Conservation (phyloP, 2,888 invertebrate genomes). For the Hesperia comma region DNA sequence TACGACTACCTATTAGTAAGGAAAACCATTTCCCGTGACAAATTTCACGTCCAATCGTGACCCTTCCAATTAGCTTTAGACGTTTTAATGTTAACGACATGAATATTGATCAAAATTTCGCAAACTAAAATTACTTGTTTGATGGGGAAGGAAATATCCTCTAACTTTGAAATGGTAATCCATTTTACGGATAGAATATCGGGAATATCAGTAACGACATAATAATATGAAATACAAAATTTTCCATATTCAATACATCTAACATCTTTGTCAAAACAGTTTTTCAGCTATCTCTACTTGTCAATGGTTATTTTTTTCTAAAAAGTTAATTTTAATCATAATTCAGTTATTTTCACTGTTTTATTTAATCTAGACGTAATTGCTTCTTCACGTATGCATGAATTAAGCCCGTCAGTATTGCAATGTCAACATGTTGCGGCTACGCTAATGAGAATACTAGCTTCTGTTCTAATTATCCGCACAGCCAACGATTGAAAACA, state of each 20-base stretch:
- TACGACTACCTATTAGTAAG: not conserved
- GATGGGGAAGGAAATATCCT: not conserved
- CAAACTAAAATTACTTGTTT: conserved; percentile 4
- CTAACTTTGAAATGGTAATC: not conserved
- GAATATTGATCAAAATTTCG: conserved; percentile 25
- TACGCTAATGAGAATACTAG: not conserved
- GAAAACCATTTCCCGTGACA: conserved; percentile 18
- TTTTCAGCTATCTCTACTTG: too few species aligned
- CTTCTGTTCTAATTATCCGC: not conserved
- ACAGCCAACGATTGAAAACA: not conserved
- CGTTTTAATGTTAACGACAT: conserved; percentile 30
- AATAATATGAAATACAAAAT: too few species aligned
- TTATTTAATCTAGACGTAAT: too few species aligned
- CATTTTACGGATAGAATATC: not conserved
- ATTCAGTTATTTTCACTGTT: too few species aligned
- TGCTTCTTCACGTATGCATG: too few species aligned
- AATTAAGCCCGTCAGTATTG: too few species aligned
- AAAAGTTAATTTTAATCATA: too few species aligned
- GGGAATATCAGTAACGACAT: too few species aligned
- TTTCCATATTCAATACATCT: too few species aligned
- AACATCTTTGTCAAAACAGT: too few species aligned
- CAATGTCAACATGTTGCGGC: too few species aligned
- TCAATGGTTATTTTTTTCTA: too few species aligned
- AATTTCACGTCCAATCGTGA: conserved; percentile 40
- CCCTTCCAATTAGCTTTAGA: conserved; percentile 30